A percentile compares a stretch with the other conserved stretches of the same genome.
Conservation (phyloP, 2,888 invertebrate genomes). For the Heteromurus nitidus region DNA sequence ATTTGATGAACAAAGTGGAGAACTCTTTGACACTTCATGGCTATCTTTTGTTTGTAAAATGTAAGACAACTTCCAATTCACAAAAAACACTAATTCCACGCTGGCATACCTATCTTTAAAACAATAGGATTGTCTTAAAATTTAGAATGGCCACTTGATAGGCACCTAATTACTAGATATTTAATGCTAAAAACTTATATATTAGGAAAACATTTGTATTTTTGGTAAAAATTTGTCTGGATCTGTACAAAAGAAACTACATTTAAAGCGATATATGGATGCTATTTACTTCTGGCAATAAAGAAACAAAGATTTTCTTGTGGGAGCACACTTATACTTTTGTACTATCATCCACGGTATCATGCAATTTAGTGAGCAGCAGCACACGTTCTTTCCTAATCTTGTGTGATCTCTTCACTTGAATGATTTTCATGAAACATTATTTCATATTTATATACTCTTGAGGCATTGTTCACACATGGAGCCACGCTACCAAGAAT, state of each 20-base stretch:
- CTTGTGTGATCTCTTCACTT: constrained; percentile 7
- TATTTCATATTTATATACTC: background rate
- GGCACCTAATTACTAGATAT: too few relatives aligned
- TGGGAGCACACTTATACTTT: background rate
- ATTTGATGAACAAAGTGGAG: constrained; percentile 32
- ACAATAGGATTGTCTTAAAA: too few relatives aligned
- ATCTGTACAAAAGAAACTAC: background rate
- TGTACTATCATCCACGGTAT: background rate
- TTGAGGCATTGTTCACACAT: background rate
- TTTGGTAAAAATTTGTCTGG: background rate
- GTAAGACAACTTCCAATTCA: background rate
- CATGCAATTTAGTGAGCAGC: background rate
- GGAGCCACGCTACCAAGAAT: background rate
- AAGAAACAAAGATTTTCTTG: background rate
- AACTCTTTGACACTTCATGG: constrained; percentile 40
- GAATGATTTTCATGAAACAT: constrained; percentile 2
- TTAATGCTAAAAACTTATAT: too few relatives aligned
- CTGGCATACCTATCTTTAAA: background rate
- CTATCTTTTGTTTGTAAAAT: background rate
- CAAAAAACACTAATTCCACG: background rate
- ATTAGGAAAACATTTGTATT: too few relatives aligned
- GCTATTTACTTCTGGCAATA: background rate
- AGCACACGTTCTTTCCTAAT: background rate
- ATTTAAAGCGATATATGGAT: too few relatives aligned
- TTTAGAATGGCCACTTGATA: too few relatives aligned